Evolutionary conservation across 2,113 vertebrate genomes (phyloP).

Genomic region (Erythrocercus mccallii): DNA sequence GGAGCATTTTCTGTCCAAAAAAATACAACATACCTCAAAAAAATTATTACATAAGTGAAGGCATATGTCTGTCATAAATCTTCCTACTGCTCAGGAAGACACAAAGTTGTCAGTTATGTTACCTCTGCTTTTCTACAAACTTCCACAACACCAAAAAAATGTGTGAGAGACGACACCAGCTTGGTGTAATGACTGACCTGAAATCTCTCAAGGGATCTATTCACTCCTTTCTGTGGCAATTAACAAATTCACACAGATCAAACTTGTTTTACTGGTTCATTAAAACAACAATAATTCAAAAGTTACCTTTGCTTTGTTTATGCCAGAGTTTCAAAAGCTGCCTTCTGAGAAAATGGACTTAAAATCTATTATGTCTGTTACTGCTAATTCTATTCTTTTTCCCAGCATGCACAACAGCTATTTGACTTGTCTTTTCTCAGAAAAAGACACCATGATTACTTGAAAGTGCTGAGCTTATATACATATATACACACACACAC

Average conservation of each 20-base stretch:
- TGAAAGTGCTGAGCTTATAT: not conserved
- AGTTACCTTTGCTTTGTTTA: not conserved
- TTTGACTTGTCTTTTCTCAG: not conserved
- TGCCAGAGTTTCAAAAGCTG: not conserved
- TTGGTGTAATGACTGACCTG: not conserved
- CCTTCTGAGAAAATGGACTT: not conserved
- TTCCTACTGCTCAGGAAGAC: not conserved
- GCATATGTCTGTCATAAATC: not conserved
- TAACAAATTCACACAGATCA: not conserved
- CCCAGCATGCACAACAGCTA: not conserved
- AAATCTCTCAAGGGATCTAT: not conserved
- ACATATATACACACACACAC: not conserved
- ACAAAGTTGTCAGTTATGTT: not conserved
- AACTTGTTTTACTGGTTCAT: not conserved
- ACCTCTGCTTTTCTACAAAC: not conserved
- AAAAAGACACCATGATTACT: not conserved
- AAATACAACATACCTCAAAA: not conserved
- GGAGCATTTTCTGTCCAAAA: slow-evolving; percentile 11
- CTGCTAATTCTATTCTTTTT: not conserved
- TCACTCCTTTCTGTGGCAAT: not conserved
- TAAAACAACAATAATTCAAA: not conserved
- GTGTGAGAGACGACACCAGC: not conserved
- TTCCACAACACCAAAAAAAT: not conserved
- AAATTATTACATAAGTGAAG: not conserved
- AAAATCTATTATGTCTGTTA: not conserved